Base-by-base conservation (phyloP, 2,113 vertebrate species). In the Felis catus region DNA sequence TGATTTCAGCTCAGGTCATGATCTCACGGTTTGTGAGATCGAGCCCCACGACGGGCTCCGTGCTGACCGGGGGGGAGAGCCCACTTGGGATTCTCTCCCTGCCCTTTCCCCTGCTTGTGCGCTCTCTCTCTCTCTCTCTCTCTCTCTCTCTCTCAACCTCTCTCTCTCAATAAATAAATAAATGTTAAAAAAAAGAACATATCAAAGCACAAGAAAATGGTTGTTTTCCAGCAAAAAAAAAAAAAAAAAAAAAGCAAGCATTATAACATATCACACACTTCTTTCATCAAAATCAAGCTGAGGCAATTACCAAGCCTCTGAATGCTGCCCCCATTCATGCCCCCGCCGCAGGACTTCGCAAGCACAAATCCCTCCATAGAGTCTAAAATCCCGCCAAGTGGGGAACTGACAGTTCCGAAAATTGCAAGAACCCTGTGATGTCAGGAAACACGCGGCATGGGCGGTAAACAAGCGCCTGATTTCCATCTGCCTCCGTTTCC, bases 271-370 rank as follows among this genome's bases (percentile, higher is more conserved):
- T 23, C 76, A 39, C 93, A 55, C 87, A 39, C 2, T 41, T 68
- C 87, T 94, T 76, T 89, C 8, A 95, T 95, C 88, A 85, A 58
- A 91, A 85, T 61, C 95, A 66, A n/a, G 58, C 87, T 48, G 36
- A 63, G 23, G 76, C 14, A 41, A 29, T 41, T 21, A 31, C 13
- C 14, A 13, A 8, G 76, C 41, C 65, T 29, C 81, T 0, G 2
- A 36, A 81, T 0, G 41, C 58, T 16, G n/a, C 55, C 39, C 39
- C 1, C 5, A 73, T 11, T 84, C 94, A 21, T 10, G 14, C 25
- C 23, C 66, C 70, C 61, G 58, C 78, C 0, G 0, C 48, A 9
- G 65, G 61, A 16, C 63, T 66, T 73, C 4, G 0, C 14, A 11
- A 66, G 84, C 89, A 61, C n/a, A 78, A 63, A 36, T 61, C 92